Conservation (phyloP, 2,888 invertebrate species). For the Silvanus unidentatus region DNA sequence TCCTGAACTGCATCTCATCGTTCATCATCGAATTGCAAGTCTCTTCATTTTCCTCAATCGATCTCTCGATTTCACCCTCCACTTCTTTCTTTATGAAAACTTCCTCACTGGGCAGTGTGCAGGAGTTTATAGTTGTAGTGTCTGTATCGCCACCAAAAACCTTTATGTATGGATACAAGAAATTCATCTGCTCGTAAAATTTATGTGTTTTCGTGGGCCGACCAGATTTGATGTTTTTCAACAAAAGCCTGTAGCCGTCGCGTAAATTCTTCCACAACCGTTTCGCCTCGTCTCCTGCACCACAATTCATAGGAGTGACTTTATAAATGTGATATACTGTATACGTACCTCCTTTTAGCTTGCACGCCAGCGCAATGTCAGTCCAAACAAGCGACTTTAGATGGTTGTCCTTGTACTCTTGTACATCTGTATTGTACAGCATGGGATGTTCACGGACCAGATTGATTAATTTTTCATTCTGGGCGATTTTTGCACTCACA, state of each 20-base stretch:
- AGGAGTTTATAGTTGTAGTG: neutral
- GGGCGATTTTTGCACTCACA: neutral
- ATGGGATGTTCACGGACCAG: neutral
- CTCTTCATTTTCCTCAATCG: no score
- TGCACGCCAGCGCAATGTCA: neutral
- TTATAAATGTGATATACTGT: no score
- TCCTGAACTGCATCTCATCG: no score
- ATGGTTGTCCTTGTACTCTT: conserved; percentile 1
- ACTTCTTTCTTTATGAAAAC: neutral
- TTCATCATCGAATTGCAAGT: no score
- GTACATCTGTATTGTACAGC: conserved; percentile 1
- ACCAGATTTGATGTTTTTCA: neutral
- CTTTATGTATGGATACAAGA: conserved; percentile 1
- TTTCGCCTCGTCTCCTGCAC: conserved; percentile 3
- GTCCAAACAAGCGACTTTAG: neutral
- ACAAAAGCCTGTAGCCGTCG: neutral
- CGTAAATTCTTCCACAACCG: conserved; percentile 3
- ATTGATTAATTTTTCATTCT: conserved; percentile 1
- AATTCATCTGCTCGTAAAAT: conserved; percentile 1
- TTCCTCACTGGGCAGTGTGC: neutral
- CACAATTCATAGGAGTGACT: neutral
- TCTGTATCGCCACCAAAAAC: neutral
- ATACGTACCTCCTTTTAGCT: neutral
- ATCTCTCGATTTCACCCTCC: no score
- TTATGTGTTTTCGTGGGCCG: neutral